phyloP scores from a whole-genome alignment of 1,140 invertebrate genomes.

The Drosophila rufa region DNA sequence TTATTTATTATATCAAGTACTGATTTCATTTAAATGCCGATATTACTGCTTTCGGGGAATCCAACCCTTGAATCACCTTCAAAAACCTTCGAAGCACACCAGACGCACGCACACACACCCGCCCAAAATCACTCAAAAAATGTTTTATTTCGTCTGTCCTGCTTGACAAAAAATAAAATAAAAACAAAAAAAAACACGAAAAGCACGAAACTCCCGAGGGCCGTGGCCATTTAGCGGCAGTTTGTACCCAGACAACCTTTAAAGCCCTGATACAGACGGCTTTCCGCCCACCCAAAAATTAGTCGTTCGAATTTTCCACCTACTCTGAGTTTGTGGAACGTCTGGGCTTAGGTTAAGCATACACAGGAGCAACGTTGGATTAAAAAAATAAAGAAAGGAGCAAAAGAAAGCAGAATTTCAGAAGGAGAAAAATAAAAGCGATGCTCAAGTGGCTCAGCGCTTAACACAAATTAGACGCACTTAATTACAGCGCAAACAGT shows the following conservation, averaged over 20 bases:
- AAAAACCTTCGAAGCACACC: constrained; percentile 13
- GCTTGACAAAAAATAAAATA: constrained; percentile 17
- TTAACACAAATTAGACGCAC: constrained; percentile 83
- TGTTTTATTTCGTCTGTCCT: constrained; percentile 33
- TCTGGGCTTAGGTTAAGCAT: constrained; percentile 47
- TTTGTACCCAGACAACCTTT: constrained; percentile 69
- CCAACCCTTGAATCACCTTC: constrained; percentile 21
- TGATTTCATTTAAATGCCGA: constrained; percentile 14
- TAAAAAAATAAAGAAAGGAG: constrained; percentile 8
- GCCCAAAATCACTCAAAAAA: constrained; percentile 72
- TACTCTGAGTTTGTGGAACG: constrained; percentile 32
- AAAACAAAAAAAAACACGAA: constrained; percentile 3
- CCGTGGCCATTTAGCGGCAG: constrained; percentile 71
- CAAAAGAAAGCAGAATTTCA: constrained; percentile 17
- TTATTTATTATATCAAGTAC: constrained; percentile 12
- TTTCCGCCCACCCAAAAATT: constrained; percentile 14
- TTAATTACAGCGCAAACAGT: constrained; percentile 82
- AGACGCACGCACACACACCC: constrained; percentile 28
- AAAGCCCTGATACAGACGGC: constrained; percentile 43
- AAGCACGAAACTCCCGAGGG: constrained; percentile 43
- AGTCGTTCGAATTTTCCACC: constrained; percentile 22
- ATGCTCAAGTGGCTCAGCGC: constrained; percentile 74
- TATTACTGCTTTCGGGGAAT: constrained; percentile 30
- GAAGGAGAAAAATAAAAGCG: constrained; percentile 29
- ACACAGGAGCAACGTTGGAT: constrained; percentile 21